A percentile compares a stretch with the other conserved stretches of the same genome.
phyloP scores from a whole-genome alignment of 1,140 invertebrate species.

The Dendrolimus punctatus region DNA sequence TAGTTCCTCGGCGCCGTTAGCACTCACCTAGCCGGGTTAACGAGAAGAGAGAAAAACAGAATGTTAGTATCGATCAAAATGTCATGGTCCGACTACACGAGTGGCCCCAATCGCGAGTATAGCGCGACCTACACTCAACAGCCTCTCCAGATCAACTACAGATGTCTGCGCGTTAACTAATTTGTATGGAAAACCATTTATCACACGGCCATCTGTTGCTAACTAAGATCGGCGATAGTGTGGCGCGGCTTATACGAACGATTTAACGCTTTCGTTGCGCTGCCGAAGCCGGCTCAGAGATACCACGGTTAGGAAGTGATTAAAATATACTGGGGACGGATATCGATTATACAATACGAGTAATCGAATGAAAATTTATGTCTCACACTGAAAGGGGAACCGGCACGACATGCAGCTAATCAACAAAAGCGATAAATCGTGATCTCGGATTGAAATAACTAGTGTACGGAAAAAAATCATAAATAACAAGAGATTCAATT shows the following conservation, averaged over 20 bases:
- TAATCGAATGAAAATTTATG: not conserved
- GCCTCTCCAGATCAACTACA: constrained; percentile 9
- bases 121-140: constrained; percentile 24
- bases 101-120: constrained; percentile 53
- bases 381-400: constrained; percentile 16
- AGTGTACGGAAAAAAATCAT: constrained; percentile 48
- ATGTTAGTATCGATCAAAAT: constrained; percentile 73
- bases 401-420: constrained; percentile 51
- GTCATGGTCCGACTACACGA: constrained; percentile 63
- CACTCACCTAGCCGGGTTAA: constrained; percentile 78
- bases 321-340: constrained; percentile 5
- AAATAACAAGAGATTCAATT: constrained; percentile 28
- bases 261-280: constrained; percentile 7
- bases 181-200: too few relatives aligned
- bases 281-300: constrained; percentile 7
- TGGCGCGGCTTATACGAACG: not conserved
- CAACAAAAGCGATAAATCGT: constrained; percentile 57
- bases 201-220: constrained; percentile 6
- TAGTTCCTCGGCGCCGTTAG: constrained; percentile 73
- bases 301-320: constrained; percentile 1
- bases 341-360: not conserved
- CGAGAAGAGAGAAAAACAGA: constrained; percentile 73
- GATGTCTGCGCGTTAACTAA: too few relatives aligned
- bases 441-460: constrained; percentile 59
- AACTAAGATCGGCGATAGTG: constrained; percentile 5